phyloP scores from a whole-genome alignment of 2,113 vertebrate genomes.

The Poeciliopsis turrubarensis region DNA sequence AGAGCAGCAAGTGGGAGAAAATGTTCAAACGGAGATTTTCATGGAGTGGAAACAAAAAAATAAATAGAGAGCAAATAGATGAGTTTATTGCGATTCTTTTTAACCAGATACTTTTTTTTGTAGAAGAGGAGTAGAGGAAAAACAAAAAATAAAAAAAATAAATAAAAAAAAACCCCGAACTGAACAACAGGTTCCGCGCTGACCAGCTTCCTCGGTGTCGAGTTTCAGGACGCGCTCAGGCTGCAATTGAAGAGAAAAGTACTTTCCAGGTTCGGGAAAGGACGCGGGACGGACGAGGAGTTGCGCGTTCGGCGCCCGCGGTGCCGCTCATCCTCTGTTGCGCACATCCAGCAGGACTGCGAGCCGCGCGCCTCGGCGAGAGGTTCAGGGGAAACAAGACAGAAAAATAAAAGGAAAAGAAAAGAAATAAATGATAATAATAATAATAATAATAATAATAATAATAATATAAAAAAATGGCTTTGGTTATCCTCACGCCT shows the following conservation, averaged over 20 bases:
- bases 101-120: slow-evolving; percentile 22
- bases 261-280: slow-evolving; percentile 9
- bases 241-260: background rate
- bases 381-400: background rate
- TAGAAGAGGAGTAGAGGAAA: background rate
- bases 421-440: too few relatives aligned
- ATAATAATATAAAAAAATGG: background rate
- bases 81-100: background rate
- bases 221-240: background rate
- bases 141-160: too few relatives aligned
- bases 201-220: background rate
- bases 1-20: slow-evolving; percentile 25
- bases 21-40: background rate
- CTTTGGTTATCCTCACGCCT: slow-evolving; percentile 39
- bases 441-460: too few relatives aligned
- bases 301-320: slow-evolving; percentile 20
- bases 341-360: slow-evolving; percentile 25
- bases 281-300: background rate
- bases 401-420: background rate
- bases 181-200: slow-evolving; percentile 33
- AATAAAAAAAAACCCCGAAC: background rate
- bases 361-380: slow-evolving; percentile 11
- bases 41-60: too few relatives aligned
- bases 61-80: background rate
- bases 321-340: slow-evolving; percentile 39